Evolutionary conservation across 2,113 vertebrate species (phyloP).

Genomic region (Salvator merianae): DNA sequence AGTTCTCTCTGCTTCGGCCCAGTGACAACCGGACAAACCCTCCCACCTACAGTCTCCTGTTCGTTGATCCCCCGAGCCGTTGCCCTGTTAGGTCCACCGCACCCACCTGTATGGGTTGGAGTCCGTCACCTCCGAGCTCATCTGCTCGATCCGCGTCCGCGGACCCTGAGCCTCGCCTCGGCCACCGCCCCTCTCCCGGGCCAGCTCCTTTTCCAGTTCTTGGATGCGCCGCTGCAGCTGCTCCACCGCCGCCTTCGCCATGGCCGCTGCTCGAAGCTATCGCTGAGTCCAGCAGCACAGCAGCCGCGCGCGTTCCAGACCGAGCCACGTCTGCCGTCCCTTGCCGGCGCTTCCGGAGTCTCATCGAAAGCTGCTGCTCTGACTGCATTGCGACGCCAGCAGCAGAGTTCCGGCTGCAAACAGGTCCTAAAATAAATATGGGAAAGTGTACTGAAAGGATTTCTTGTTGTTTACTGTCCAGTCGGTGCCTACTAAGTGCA

Average conservation of each 20-base stretch:
- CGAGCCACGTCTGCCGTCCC: constrained; percentile 15
- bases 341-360: background rate
- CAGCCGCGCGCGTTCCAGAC: background rate
- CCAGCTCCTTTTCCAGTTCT: constrained; percentile 85
- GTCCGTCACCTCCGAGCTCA: constrained; percentile 93
- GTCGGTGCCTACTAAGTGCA: too few species aligned
- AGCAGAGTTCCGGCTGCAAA: constrained; percentile 8
- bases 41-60: background rate
- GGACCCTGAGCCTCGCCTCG: constrained; percentile 45
- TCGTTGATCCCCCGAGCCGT: too few species aligned
- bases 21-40: too few species aligned
- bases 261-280: constrained; percentile 2
- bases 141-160: constrained; percentile 82
- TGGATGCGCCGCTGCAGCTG: constrained; percentile 78
- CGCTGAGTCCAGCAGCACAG: background rate
- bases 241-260: constrained; percentile 65
- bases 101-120: constrained; percentile 94
- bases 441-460: too few species aligned
- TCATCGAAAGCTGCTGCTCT: background rate
- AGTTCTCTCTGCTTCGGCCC: too few species aligned
- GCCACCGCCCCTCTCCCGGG: constrained; percentile 71
- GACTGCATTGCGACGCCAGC: fast-evolving
- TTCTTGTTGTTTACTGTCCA: too few species aligned
- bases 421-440: background rate
- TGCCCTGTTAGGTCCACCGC: too few species aligned